phyloP scores from a whole-genome alignment of 2,888 invertebrate genomes.

The Phorcus lineatus region DNA sequence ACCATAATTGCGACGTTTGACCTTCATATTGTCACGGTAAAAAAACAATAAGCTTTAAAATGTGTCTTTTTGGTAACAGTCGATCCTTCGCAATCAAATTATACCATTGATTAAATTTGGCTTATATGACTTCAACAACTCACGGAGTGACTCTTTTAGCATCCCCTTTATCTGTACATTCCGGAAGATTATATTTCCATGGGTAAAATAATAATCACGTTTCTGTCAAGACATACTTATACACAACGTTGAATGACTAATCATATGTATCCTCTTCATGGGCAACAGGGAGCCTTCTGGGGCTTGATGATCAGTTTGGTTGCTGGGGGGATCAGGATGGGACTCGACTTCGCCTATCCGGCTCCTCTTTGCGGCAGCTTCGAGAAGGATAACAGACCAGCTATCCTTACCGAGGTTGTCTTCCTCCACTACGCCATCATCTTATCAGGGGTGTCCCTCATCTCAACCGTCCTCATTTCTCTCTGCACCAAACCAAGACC shows the following conservation, averaged over 20 bases:
- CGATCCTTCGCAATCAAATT: too few relatives aligned
- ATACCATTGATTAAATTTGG: too few relatives aligned
- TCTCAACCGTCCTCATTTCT: constrained; percentile 62
- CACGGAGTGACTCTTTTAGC: too few relatives aligned
- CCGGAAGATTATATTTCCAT: too few relatives aligned
- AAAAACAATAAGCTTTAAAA: too few relatives aligned
- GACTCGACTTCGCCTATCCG: constrained; percentile 76
- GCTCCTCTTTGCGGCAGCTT: constrained; percentile 75
- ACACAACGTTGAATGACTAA: neutral
- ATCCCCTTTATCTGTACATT: too few relatives aligned
- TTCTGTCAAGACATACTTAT: too few relatives aligned
- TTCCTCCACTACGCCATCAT: constrained; percentile 72
- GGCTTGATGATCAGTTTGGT: constrained; percentile 77
- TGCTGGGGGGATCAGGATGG: constrained; percentile 76
- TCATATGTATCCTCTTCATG: neutral
- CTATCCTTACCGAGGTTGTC: constrained; percentile 62
- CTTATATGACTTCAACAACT: too few relatives aligned
- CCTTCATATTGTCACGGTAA: too few relatives aligned
- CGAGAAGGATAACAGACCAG: constrained; percentile 55
- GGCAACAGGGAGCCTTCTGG: constrained; percentile 79
- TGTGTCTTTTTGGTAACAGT: too few relatives aligned
- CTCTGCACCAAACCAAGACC: constrained; percentile 57
- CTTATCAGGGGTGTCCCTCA: constrained; percentile 55
- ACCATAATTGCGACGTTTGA: too few relatives aligned
- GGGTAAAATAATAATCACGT: too few relatives aligned